phyloP scores from a whole-genome alignment of 1,140 invertebrate genomes.

The Magallana angulata region DNA sequence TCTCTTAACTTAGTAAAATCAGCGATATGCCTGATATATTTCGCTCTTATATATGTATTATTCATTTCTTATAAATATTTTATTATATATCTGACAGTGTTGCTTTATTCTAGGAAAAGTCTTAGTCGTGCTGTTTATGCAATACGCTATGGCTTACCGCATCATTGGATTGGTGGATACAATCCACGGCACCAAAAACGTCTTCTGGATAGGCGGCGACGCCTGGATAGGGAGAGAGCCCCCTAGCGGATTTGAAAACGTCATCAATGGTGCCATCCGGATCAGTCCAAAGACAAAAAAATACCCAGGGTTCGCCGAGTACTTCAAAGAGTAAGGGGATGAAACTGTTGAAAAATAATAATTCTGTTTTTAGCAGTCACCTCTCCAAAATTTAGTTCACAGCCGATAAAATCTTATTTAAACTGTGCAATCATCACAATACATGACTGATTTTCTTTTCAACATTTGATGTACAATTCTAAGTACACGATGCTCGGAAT shows the following conservation, averaged over 20 bases:
- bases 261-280: constrained; percentile 40
- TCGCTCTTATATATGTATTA: too few species aligned
- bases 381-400: too few species aligned
- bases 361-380: too few species aligned
- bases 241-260: constrained; percentile 81
- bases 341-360: too few species aligned
- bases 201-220: constrained; percentile 88
- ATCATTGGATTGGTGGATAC: constrained; percentile 80
- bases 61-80: neutral
- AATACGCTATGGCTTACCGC: constrained; percentile 67
- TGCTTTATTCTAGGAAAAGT: constrained; percentile 39
- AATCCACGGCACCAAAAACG: constrained; percentile 70
- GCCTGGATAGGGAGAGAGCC: constrained; percentile 87
- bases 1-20: too few species aligned
- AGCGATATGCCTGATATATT: too few species aligned
- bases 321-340: constrained; percentile 45
- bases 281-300: constrained; percentile 34
- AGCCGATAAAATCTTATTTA: too few species aligned
- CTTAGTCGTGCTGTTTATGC: constrained; percentile 33
- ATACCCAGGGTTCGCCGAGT: constrained; percentile 43
- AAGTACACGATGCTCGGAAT: too few species aligned
- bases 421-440: too few species aligned
- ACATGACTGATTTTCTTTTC: too few species aligned
- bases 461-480: too few species aligned
- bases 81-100: neutral